Conservation (phyloP, 2,113 vertebrate species). For the Megaceryle torquata region DNA sequence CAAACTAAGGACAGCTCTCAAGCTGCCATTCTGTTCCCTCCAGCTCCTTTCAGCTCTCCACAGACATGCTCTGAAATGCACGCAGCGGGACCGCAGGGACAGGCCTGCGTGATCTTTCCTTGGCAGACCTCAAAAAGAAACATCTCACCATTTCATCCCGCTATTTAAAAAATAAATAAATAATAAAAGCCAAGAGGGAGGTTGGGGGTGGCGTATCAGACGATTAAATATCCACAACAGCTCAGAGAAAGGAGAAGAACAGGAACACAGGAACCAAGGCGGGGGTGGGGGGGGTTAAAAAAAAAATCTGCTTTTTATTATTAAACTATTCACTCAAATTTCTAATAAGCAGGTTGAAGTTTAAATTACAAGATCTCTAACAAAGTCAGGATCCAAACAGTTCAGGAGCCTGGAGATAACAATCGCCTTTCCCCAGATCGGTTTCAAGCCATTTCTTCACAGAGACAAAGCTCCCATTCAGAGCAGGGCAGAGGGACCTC, state of each 20-base stretch:
- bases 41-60: neutral
- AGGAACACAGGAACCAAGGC: neutral
- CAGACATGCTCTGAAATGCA: neutral
- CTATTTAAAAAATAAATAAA: conserved; percentile 20
- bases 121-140: conserved; percentile 60
- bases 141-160: conserved; percentile 56
- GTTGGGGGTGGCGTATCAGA: neutral
- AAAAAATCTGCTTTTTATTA: conserved; percentile 63
- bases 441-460: conserved; percentile 81
- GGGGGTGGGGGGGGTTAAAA: too few species aligned
- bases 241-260: neutral
- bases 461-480: conserved; percentile 85
- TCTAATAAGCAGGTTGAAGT: conserved; percentile 79
- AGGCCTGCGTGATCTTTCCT: neutral
- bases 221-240: conserved; percentile 28
- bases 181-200: neutral
- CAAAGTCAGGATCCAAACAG: conserved; percentile 72
- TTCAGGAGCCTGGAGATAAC: conserved; percentile 79
- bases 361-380: conserved; percentile 81
- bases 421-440: conserved; percentile 76
- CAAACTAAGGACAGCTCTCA: neutral
- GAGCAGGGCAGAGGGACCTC: conserved; percentile 44
- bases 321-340: conserved; percentile 77
- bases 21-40: neutral
- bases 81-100: neutral